Base-by-base conservation (phyloP, 2,888 invertebrate genomes). In the Spodoptera exigua region DNA sequence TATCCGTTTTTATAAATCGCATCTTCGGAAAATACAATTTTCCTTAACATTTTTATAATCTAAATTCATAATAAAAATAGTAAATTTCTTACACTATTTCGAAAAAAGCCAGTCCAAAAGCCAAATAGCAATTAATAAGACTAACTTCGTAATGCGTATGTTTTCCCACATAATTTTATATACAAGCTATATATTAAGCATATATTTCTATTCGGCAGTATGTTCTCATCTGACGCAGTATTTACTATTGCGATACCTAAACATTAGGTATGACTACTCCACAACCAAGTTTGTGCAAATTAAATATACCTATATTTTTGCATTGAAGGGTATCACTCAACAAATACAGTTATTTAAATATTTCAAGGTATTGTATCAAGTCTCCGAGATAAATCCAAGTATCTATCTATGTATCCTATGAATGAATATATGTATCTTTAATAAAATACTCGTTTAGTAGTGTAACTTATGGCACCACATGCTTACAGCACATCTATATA, bases 81-180 rank as follows among this genome's bases (percentile, higher is more conserved):
- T 84, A 83, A 83, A 81, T 81, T 82, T 86, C 86, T 87, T 87
- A 88, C 51, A 81, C 87, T 91, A 91, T 84, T 82, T 86, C 75
- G 81, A 89, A 87, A 87, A n/a, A 90, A 91, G 93, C 92, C 90
- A 91, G 91, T 91, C 90, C 84, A 88, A 87, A 91, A 91, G 92
- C 89, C 87, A 86, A 87, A 86, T 83, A 83, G 90, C 91, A 87
- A 89, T 89, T 86, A 85, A 86, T 90, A 90, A 89, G 85, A 90
- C 91, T 93, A 93, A 88, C 85, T 87, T 86, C 86, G 90, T 93
- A 94, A 93, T 89, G 94, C 94, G 94, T 91, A 94, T 94, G 88
- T 89, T 93, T 94, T 93, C 93, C 93, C 93, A 93, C 92, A 91
- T 87, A 91, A 84, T 86, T 91, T 90, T 89, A 91, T 85, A 82